Evolutionary conservation across 2,888 invertebrate genomes (phyloP).

Genomic region (Harpalus rufipes): DNA sequence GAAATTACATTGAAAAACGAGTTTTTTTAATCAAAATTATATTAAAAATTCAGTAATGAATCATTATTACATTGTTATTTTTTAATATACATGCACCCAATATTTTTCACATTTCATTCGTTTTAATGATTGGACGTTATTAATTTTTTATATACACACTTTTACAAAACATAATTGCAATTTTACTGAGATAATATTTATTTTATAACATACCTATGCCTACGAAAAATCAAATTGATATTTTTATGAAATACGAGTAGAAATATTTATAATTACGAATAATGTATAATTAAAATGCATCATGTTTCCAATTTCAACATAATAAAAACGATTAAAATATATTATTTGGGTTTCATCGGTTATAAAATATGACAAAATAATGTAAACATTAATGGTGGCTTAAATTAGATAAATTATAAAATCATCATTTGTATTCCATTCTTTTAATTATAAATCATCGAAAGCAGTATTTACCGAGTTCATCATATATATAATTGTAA

Average conservation of each 20-base stretch:
- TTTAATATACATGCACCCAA: background rate
- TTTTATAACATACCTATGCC: background rate
- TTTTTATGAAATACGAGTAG: background rate
- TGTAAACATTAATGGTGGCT: background rate
- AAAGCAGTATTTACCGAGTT: too few species aligned
- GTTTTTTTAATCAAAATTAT: background rate
- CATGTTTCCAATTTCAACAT: background rate
- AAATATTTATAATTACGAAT: background rate
- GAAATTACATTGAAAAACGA: background rate
- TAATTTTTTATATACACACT: background rate
- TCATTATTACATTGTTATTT: background rate
- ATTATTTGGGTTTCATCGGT: background rate
- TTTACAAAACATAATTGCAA: background rate
- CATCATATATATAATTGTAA: too few species aligned
- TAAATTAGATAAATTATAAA: background rate
- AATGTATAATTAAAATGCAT: constrained; percentile 13
- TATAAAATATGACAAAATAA: background rate
- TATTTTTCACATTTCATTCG: background rate
- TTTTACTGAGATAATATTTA: constrained; percentile 5
- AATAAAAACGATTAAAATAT: constrained; percentile 6
- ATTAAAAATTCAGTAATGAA: background rate
- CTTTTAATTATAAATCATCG: background rate
- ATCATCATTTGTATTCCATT: background rate
- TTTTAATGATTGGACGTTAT: too few species aligned
- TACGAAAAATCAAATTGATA: constrained; percentile 21